A percentile compares a stretch with the other conserved stretches of the same genome.
These are phyloP conservation scores for Piprites chloris DNA, from an alignment of 2,113 vertebrate genomes.

Conservation along the genomic window DNA sequence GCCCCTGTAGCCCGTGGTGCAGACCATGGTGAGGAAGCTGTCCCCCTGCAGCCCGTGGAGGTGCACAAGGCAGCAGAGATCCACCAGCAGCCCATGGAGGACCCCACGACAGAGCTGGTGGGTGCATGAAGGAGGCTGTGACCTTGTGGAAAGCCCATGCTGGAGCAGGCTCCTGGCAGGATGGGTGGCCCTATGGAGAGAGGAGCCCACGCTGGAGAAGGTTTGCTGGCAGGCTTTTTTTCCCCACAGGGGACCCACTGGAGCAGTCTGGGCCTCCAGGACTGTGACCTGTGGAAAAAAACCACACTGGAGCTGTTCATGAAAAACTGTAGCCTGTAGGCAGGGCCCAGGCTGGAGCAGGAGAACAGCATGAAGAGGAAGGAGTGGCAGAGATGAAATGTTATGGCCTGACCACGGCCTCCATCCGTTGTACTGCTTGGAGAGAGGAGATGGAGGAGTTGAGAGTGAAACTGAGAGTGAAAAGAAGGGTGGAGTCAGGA, in stretches of 20 bases:
- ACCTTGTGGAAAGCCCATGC: not conserved
- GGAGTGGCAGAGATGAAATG: not conserved
- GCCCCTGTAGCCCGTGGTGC: not conserved
- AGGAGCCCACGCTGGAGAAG: not conserved
- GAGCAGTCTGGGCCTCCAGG: not conserved
- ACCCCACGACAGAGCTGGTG: not conserved
- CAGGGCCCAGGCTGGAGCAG: not conserved
- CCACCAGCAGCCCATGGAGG: not conserved
- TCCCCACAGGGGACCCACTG: not conserved
- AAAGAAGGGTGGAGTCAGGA: not conserved
- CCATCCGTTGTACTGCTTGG: accelerated
- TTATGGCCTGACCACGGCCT: not conserved
- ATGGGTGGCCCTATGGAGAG: not conserved
- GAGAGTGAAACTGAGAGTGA: not conserved
- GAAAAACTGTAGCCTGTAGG: not conserved
- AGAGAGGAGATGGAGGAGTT: not conserved
- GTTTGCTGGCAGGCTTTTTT: not conserved
- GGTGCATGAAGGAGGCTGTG: not conserved
- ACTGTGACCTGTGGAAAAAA: not conserved
- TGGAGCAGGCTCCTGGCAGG: not conserved
- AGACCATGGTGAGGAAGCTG: too few species aligned
- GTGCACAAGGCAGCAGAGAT: not conserved
- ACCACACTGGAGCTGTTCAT: not conserved
- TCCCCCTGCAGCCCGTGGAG: not conserved
- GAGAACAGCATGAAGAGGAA: not conserved